Conservation (phyloP, 1,140 invertebrate genomes). For the Diploscapter pachys region DNA sequence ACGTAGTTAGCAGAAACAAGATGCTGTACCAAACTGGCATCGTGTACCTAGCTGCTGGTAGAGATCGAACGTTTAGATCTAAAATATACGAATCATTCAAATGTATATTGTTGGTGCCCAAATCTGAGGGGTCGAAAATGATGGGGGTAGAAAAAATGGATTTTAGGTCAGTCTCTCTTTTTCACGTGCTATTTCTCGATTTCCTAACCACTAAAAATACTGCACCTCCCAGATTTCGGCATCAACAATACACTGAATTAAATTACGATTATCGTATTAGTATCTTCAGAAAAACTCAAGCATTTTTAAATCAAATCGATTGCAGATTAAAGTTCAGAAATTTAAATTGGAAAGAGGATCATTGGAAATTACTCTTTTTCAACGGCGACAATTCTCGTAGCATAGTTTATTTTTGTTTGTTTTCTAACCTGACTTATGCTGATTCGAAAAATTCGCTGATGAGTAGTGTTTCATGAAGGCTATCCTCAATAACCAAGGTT, state of each 20-base stretch:
- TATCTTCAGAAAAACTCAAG: too few species aligned
- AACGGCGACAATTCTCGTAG: background rate
- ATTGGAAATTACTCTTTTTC: background rate
- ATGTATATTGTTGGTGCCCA: too few species aligned
- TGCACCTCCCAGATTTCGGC: background rate
- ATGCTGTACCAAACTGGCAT: conserved; percentile 48
- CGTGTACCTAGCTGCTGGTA: conserved; percentile 37
- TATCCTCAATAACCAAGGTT: conserved; percentile 33
- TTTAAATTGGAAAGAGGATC: too few species aligned
- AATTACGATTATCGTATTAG: background rate
- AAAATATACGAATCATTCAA: background rate
- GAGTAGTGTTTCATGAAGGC: conserved; percentile 39
- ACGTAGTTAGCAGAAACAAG: conserved; percentile 45
- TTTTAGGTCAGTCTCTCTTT: too few species aligned
- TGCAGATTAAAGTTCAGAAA: too few species aligned
- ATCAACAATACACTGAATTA: background rate
- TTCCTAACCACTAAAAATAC: background rate
- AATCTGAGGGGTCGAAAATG: too few species aligned
- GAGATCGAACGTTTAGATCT: conserved; percentile 44
- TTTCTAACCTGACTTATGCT: conserved; percentile 38
- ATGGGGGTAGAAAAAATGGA: too few species aligned
- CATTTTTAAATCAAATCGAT: too few species aligned
- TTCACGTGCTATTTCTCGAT: too few species aligned
- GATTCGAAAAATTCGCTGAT: conserved; percentile 42
- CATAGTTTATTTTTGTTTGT: background rate